phyloP scores from a whole-genome alignment of 1,140 invertebrate genomes.

The Ptiloglossa arizonensis region DNA sequence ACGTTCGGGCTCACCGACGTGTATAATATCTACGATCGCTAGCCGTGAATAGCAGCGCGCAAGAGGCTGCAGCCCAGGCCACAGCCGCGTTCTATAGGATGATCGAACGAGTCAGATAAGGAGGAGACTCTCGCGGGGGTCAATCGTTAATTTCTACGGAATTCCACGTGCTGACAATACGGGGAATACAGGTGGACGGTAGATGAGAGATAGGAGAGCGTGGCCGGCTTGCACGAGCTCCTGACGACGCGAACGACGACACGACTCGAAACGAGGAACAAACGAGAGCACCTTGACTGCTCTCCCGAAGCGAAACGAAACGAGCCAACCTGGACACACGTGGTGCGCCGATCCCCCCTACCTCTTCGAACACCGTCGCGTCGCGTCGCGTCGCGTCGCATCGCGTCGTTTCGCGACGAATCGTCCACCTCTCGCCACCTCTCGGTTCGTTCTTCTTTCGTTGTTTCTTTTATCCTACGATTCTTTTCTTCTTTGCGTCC shows the following conservation, averaged over 20 bases:
- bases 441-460: constrained; percentile 10
- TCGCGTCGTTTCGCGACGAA: constrained; percentile 9
- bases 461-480: background rate
- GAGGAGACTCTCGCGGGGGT: constrained; percentile 57
- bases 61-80: constrained; percentile 2
- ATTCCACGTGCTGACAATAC: constrained; percentile 75
- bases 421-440: background rate
- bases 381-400: constrained; percentile 13
- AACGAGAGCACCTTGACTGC: constrained; percentile 77
- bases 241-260: constrained; percentile 72
- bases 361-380: constrained; percentile 23
- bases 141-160: constrained; percentile 77
- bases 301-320: constrained; percentile 58
- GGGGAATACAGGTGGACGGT: constrained; percentile 79
- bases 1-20: constrained; percentile 18
- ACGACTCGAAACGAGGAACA: constrained; percentile 79
- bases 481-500: constrained; percentile 20
- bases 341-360: constrained; percentile 46
- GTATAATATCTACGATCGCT: constrained; percentile 59
- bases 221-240: constrained; percentile 65
- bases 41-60: constrained; percentile 51
- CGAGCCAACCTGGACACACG: constrained; percentile 60
- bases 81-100: constrained; percentile 47
- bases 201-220: constrained; percentile 75
- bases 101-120: constrained; percentile 65